These are phyloP conservation scores for Bombylius major DNA, from an alignment of 2,888 invertebrate species.

Conservation along the genomic window DNA sequence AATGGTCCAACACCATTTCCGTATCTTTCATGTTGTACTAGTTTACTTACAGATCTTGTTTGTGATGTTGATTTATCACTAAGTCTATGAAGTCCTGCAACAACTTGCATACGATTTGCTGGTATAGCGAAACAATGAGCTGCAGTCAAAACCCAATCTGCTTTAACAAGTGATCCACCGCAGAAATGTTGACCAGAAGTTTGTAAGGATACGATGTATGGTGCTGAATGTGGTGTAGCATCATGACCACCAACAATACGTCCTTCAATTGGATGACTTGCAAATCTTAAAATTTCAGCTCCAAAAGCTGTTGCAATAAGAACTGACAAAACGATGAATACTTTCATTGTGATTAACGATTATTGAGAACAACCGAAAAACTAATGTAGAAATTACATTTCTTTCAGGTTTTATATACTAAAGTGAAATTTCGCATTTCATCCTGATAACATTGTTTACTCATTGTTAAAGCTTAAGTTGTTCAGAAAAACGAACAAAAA, in stretches of 20 bases:
- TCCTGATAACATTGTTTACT: too few relatives aligned
- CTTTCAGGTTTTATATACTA: too few relatives aligned
- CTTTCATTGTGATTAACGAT: too few relatives aligned
- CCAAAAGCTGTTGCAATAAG: too few relatives aligned
- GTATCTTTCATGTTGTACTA: conserved; percentile 25
- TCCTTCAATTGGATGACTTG: conserved; percentile 1
- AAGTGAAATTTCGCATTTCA: too few relatives aligned
- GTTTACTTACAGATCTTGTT: conserved; percentile 1
- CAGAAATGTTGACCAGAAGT: conserved; percentile 21
- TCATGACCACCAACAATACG: conserved; percentile 22
- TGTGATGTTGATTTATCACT: conserved; percentile 17
- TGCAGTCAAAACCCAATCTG: conserved; percentile 35
- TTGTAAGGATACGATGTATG: conserved; percentile 35
- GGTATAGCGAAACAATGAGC: conserved; percentile 25
- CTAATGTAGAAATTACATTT: too few relatives aligned
- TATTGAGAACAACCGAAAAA: too few relatives aligned
- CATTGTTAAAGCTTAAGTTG: too few relatives aligned
- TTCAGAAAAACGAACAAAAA: too few relatives aligned
- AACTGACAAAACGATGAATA: too few relatives aligned
- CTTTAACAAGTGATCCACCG: conserved; percentile 36
- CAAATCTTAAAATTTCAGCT: neutral
- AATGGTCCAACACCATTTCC: conserved; percentile 35
- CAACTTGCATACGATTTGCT: conserved; percentile 23
- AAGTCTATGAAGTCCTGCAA: conserved; percentile 36
- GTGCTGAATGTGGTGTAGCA: conserved; percentile 33